phyloP scores from a whole-genome alignment of 1,140 invertebrate genomes.

The Drosophila mauritiana region DNA sequence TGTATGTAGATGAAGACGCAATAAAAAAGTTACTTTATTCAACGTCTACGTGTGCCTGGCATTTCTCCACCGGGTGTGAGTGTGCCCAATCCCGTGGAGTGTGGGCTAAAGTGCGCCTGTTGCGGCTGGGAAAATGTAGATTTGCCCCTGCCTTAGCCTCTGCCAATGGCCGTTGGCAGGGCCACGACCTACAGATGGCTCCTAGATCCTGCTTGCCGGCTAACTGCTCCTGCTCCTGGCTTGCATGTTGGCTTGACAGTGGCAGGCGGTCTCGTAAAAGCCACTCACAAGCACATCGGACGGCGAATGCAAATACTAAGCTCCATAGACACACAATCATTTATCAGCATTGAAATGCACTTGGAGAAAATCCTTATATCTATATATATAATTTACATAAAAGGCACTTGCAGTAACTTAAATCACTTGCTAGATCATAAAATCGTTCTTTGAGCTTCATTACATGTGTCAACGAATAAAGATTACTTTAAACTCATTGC shows the following conservation, averaged over 20 bases:
- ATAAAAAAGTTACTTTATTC: slow-evolving; percentile 82
- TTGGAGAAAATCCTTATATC: not conserved
- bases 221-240: not conserved
- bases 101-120: slow-evolving; percentile 71
- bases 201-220: not conserved
- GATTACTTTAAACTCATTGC: too few relatives aligned
- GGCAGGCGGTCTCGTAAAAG: slow-evolving; percentile 70
- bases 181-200: slow-evolving; percentile 12
- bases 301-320: slow-evolving; percentile 69
- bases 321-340: slow-evolving; percentile 70
- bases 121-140: slow-evolving; percentile 76
- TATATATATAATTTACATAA: too few relatives aligned
- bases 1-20: slow-evolving; percentile 72
- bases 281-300: slow-evolving; percentile 49
- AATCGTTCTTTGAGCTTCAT: too few relatives aligned
- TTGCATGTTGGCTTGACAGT: slow-evolving; percentile 72
- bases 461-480: too few relatives aligned
- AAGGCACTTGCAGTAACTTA: too few relatives aligned
- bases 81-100: slow-evolving; percentile 4
- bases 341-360: slow-evolving; percentile 59
- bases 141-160: slow-evolving; percentile 43
- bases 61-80: slow-evolving; percentile 3
- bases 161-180: slow-evolving; percentile 28
- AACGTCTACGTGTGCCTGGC: slow-evolving; percentile 65
- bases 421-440: too few relatives aligned